Base-by-base conservation (phyloP, 2,113 vertebrate genomes). In the Corythornis madagascariensis region DNA sequence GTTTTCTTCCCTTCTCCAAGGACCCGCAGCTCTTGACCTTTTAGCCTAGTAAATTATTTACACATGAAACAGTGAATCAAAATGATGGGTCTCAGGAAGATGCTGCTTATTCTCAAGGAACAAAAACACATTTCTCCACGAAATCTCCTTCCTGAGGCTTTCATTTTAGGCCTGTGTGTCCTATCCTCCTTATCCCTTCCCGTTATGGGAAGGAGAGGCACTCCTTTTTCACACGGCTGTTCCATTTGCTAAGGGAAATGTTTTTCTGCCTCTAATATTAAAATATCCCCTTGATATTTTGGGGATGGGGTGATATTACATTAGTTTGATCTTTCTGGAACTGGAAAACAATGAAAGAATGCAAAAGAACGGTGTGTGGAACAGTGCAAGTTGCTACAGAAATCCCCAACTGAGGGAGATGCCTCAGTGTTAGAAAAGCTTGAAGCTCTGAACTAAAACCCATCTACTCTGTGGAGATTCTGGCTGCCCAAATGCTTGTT, bases 21-120 rank as follows among this genome's bases (percentile, higher is more conserved):
- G 93, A 93, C 89, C 86, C 69, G 82, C 82, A 82, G 38, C 94
- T 96, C 87, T 92, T 95, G 94, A 96, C 96, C 96, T 96, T 95
- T 95, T 71, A 96, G 93, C 89, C 88, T 83, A 72, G 93, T 96
- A 92, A 97, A 97, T 97, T 96, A 97, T 97, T 96, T 94, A 97
- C 90, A 95, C 31, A 6, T 94, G 94, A 93, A 95, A 70, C 92
- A 86, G 89, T 95, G 96, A 89, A 91, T 92, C 86, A 88, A 89
- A 87, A 83, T 83, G 92, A 95, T 95, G 75, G 74, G 57, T 82
- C 74, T 96, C 77, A 60, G 95, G 86, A 93, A 95, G 95, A 91
- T 90, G 86, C 83, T 96, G 95, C 78, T 94, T 93, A 63, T 90
- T 96, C 74, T 94, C 94, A 89, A 67, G 74, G 59, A 79, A 65